Evolutionary conservation across 1,140 invertebrate genomes (phyloP), one percentile per base, ranked within the genome.

Genomic region (Harpegnathos saltator): DNA sequence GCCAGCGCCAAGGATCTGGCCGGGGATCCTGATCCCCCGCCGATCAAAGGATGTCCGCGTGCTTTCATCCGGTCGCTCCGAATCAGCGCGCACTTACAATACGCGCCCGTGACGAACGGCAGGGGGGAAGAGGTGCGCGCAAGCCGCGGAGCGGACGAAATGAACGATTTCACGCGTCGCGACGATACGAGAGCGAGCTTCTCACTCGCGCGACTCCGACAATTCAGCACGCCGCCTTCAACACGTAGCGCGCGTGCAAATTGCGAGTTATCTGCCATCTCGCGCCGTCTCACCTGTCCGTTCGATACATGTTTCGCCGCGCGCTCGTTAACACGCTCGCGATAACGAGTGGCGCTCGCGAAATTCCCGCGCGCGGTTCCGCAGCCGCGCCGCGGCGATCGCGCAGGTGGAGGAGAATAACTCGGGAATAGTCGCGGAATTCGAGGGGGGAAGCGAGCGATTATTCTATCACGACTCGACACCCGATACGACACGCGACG

Each of bases 391-490:
- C 12, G 4, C 14, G 22, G 4, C 14, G 22, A 54, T 65, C 38
- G 54, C 29, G 11, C 15, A 15, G 15, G 15, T 59, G 19, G 3
- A 17, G 26, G 19, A 69, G 19, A 9, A 0, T 33, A 24, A 61
- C 9, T 50, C 1, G 52, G n/a, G 52, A 56, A 17, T 52, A 48
- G 24, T 72, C 72, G 65, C 50, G 56, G 33, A 29, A 78, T 68
- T 61, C 83, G 72, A 78, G 68, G 78, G 62, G 52, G 26, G 84
- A 90, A 90, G 85, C 80, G 85, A 68, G 56, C 87, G 87, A 93
- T 91, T 93, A 93, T 94, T 93, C 92, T 91, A 92, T 94, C 93
- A 94, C 91, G 85, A 84, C 90, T 90, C 92, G 93, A 93, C 92
- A 93, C 93, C 86, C 89, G 92, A 94, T 94, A 92, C 92, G n/a